phyloP scores from a whole-genome alignment of 2,797 vertebrate species.

The Cyprinella venusta region DNA sequence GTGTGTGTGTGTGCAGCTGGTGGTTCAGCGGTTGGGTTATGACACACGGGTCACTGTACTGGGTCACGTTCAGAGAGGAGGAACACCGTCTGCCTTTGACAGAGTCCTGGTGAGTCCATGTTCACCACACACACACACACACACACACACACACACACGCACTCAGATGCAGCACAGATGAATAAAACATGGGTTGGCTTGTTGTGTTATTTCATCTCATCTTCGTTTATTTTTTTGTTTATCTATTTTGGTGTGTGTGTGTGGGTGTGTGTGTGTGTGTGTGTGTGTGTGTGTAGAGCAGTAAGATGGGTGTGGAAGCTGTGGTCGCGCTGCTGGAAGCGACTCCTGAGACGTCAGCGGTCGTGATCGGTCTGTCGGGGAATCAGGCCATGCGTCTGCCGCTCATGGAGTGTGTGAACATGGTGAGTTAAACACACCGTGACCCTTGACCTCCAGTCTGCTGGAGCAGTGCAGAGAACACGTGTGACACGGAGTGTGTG shows the following conservation, averaged over 20 bases:
- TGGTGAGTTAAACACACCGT: conserved; percentile 79
- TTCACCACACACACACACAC: too few species aligned
- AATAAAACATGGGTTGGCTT: too few species aligned
- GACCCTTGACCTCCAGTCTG: background rate
- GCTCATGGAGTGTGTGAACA: conserved; percentile 95
- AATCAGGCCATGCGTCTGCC: conserved; percentile 92
- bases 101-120: conserved; percentile 82
- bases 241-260: background rate
- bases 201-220: too few species aligned
- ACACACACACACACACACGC: too few species aligned
- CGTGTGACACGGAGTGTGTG: background rate
- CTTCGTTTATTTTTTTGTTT: too few species aligned
- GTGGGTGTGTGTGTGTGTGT: background rate
- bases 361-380: conserved; percentile 90
- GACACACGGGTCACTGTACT: conserved; percentile 88
- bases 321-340: conserved; percentile 93
- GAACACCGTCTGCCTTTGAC: conserved; percentile 87
- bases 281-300: conserved; percentile 80
- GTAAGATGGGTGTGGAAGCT: conserved; percentile 94
- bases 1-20: conserved; percentile 73
- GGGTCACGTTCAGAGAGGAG: conserved; percentile 87
- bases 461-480: background rate
- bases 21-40: conserved; percentile 80
- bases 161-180: too few species aligned
- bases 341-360: conserved; percentile 88